Conservation (phyloP, 1,140 invertebrate species). For the Stegodyphus dumicola region DNA sequence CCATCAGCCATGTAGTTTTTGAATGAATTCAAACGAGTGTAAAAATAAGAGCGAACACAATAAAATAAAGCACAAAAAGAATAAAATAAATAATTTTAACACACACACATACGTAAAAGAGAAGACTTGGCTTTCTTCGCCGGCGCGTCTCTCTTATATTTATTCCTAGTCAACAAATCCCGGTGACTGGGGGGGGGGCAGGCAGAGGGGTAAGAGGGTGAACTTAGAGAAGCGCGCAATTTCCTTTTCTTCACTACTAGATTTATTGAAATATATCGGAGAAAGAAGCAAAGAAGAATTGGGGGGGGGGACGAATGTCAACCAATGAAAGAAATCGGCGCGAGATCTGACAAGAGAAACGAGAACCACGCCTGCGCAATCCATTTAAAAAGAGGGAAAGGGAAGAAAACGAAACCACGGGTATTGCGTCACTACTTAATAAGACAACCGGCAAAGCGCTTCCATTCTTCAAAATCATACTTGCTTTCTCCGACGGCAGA, state of each 20-base stretch:
- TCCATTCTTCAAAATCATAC: too few species aligned
- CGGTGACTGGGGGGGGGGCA: neutral
- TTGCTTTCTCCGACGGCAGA: too few species aligned
- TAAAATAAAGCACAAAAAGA: slow-evolving; percentile 13
- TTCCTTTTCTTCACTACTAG: neutral
- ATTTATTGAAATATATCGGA: slow-evolving; percentile 31
- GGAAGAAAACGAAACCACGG: neutral
- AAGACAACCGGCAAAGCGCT: too few species aligned
- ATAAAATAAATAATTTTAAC: slow-evolving; percentile 14
- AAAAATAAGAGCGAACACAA: slow-evolving; percentile 3
- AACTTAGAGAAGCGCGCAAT: neutral
- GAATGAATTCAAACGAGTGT: slow-evolving; percentile 18
- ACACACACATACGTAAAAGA: slow-evolving; percentile 2
- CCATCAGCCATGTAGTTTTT: neutral
- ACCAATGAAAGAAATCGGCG: slow-evolving; percentile 17
- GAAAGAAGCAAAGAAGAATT: neutral
- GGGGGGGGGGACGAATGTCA: neutral
- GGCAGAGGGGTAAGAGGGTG: neutral
- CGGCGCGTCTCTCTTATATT: slow-evolving; percentile 7
- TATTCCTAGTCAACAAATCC: slow-evolving; percentile 45
- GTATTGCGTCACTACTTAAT: neutral
- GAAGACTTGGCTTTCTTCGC: slow-evolving; percentile 1
- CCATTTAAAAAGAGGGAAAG: neutral
- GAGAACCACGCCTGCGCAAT: neutral
- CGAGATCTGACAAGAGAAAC: slow-evolving; percentile 11